These are phyloP conservation scores for Pyrrhopygopsis socrates DNA, from an alignment of 2,888 invertebrate species.

Conservation along the genomic window DNA sequence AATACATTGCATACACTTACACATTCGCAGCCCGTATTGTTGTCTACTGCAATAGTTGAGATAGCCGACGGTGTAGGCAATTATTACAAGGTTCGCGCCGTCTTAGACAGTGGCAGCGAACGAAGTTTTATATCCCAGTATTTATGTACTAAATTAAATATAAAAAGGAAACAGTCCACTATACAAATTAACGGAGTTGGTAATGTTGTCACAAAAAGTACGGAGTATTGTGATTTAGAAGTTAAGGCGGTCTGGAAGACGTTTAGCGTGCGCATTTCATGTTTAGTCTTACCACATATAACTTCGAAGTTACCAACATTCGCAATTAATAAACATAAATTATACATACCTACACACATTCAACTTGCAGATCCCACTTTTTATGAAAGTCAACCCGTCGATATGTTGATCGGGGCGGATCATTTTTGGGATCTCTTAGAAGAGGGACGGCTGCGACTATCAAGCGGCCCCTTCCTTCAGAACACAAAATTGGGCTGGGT, in stretches of 20 bases:
- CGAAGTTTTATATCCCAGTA: neutral
- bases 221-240: constrained; percentile 11
- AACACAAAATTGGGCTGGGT: constrained; percentile 31
- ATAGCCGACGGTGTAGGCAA: neutral
- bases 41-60: constrained; percentile 10
- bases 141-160: neutral
- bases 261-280: constrained; percentile 6
- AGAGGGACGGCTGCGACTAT: constrained; percentile 4
- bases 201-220: constrained; percentile 9
- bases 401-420: constrained; percentile 18
- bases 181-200: constrained; percentile 15
- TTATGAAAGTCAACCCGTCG: neutral
- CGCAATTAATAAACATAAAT: neutral
- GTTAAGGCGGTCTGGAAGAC: neutral
- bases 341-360: constrained; percentile 14
- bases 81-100: neutral
- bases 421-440: constrained; percentile 17
- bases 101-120: constrained; percentile 9
- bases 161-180: constrained; percentile 4
- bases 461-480: constrained; percentile 18
- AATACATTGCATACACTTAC: neutral
- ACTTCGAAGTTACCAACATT: constrained; percentile 1
- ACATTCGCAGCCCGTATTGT: neutral
- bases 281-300: constrained; percentile 24
- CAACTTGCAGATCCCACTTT: constrained; percentile 14